A percentile compares a stretch with the other conserved stretches of the same genome.
Conservation (phyloP, 2,797 vertebrate genomes). For the Acrossocheilus wenchowensis region DNA sequence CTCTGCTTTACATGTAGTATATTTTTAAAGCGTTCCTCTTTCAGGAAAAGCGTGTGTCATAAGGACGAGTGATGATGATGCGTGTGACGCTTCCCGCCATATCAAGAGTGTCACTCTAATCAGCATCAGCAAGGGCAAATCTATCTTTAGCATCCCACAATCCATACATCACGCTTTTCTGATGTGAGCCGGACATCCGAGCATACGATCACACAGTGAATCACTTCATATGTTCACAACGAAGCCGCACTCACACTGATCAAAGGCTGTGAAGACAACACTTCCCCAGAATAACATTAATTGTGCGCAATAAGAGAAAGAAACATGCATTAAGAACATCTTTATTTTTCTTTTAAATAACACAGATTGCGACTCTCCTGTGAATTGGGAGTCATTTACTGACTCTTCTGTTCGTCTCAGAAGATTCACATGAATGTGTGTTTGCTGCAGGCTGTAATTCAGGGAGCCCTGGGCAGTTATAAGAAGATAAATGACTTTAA, state of each 20-base stretch:
- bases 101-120: not conserved
- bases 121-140: conserved; percentile 22
- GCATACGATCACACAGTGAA: not conserved
- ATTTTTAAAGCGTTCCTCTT: not conserved
- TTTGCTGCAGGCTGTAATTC: conserved; percentile 21
- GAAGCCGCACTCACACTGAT: not conserved
- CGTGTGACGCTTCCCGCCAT: not conserved
- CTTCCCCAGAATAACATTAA: not conserved
- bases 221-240: not conserved
- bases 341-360: not conserved
- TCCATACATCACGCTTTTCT: conserved; percentile 22
- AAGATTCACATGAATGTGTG: not conserved
- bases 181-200: conserved; percentile 1
- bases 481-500: conserved; percentile 20
- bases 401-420: not conserved
- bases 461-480: not conserved
- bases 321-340: not conserved
- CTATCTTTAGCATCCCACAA: conserved; percentile 30
- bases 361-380: not conserved
- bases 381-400: not conserved
- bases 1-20: not conserved
- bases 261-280: not conserved
- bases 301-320: not conserved
- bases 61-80: not conserved
- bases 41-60: not conserved